These are phyloP conservation scores for Digitonthophagus gazella DNA, from an alignment of 2,888 invertebrate genomes.

Conservation along the genomic window DNA sequence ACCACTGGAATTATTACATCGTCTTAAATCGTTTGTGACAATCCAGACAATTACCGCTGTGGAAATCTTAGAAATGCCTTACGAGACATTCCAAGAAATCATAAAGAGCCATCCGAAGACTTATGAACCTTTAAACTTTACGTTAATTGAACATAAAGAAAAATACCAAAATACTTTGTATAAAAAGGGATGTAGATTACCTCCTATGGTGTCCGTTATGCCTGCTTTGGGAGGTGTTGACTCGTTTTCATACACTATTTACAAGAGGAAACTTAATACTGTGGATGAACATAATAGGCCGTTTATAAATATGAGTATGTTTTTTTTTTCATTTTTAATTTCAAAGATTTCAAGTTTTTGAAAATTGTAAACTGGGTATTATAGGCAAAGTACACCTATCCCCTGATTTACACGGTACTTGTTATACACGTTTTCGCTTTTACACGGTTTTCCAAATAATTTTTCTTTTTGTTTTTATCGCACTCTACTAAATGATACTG, in stretches of 20 bases:
- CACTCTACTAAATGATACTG: too few species aligned
- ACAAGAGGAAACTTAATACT: conserved; percentile 13
- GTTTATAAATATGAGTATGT: conserved; percentile 24
- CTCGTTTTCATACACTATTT: conserved; percentile 28
- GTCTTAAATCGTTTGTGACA: conserved; percentile 23
- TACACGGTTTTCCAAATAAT: too few species aligned
- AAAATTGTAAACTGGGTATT: too few species aligned
- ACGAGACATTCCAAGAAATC: conserved; percentile 23
- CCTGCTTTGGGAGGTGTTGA: conserved; percentile 28
- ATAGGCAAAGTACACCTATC: too few species aligned
- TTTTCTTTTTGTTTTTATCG: too few species aligned
- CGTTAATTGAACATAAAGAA: conserved; percentile 24
- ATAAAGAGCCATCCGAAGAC: conserved; percentile 21
- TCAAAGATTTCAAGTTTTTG: too few species aligned
- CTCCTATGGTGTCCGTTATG: conserved; percentile 23
- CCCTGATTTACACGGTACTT: too few species aligned
- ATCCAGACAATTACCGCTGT: conserved; percentile 30
- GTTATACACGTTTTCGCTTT: too few species aligned
- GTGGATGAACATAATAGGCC: conserved; percentile 24
- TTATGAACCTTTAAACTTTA: conserved; percentile 22
- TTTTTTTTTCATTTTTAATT: neutral
- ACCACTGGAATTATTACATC: conserved; percentile 29
- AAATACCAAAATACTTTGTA: conserved; percentile 23
- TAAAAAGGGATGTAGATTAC: conserved; percentile 27
- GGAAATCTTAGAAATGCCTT: conserved; percentile 28